Conservation (phyloP, 2,888 invertebrate species). For the Hypsopygia costalis region DNA sequence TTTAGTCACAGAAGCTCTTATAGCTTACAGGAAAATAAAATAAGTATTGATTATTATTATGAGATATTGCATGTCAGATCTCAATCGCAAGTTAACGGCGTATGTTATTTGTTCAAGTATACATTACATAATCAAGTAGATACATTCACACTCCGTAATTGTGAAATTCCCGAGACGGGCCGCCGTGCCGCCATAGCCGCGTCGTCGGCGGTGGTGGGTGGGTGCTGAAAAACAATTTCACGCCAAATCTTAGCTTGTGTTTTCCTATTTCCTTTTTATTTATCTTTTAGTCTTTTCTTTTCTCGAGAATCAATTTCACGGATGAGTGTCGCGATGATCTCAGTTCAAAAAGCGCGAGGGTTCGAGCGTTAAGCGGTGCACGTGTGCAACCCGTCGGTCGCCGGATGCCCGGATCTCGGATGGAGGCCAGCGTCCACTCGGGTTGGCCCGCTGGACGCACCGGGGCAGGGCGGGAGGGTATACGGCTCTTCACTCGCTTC, state of each 20-base stretch:
- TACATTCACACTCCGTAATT: constrained; percentile 76
- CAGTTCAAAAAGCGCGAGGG: constrained; percentile 72
- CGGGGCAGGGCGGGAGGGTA: neutral
- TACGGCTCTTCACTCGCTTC: constrained; percentile 30
- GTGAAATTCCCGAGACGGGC: constrained; percentile 74
- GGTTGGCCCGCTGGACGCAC: constrained; percentile 21
- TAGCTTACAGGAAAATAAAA: no score
- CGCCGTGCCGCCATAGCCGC: constrained; percentile 32
- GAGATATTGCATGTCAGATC: no score
- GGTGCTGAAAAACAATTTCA: constrained; percentile 79
- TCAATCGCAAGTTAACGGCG: constrained; percentile 10
- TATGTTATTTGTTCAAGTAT: constrained; percentile 33
- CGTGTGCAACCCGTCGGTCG: constrained; percentile 36
- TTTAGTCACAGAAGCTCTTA: no score
- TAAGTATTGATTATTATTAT: no score
- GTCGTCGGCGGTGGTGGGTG: constrained; percentile 51
- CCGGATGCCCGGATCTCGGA: constrained; percentile 21
- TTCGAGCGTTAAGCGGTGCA: constrained; percentile 41
- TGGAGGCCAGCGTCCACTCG: constrained; percentile 28
- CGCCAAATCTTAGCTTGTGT: constrained; percentile 81
- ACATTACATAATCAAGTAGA: constrained; percentile 66
- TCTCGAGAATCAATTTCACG: constrained; percentile 80
- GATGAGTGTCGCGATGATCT: constrained; percentile 79
- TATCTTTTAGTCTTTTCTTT: constrained; percentile 80
- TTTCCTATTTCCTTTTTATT: constrained; percentile 81